These are phyloP conservation scores for Molossus molossus DNA, from an alignment of 2,797 vertebrate species.

Conservation along the genomic window DNA sequence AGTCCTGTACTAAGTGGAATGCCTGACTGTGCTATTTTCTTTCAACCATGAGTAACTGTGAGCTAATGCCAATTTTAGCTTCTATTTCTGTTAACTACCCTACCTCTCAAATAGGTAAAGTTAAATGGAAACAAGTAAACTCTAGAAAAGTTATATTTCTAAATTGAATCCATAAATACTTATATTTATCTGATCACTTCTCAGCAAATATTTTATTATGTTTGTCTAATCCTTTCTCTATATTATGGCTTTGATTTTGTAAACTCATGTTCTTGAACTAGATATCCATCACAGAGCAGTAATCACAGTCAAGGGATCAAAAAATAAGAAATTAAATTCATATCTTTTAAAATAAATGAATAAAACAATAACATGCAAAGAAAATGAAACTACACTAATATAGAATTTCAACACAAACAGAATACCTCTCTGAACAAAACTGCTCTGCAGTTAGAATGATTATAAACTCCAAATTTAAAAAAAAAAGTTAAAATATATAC, in stretches of 20 bases:
- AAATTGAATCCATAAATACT: constrained; percentile 20
- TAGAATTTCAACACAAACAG: neutral
- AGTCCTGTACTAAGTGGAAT: neutral
- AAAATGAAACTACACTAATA: neutral
- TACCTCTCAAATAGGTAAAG: neutral
- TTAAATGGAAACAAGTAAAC: neutral
- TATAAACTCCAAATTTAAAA: neutral
- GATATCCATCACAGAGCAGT: neutral
- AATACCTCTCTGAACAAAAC: neutral
- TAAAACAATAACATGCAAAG: neutral
- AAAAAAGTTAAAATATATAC: neutral
- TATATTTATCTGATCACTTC: neutral
- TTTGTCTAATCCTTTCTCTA: neutral
- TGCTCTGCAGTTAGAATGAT: neutral
- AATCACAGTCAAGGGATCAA: neutral
- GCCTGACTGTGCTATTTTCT: neutral
- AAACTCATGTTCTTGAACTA: neutral
- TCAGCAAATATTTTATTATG: constrained; percentile 23
- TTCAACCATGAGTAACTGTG: neutral
- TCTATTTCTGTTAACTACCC: constrained; percentile 15
- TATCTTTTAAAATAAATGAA: neutral
- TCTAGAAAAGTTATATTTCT: neutral
- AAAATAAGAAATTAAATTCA: constrained; percentile 14
- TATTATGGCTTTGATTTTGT: neutral
- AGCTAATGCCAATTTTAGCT: constrained; percentile 18